Conservation (phyloP, 1,140 invertebrate species). For the Tenebrio molitor region DNA sequence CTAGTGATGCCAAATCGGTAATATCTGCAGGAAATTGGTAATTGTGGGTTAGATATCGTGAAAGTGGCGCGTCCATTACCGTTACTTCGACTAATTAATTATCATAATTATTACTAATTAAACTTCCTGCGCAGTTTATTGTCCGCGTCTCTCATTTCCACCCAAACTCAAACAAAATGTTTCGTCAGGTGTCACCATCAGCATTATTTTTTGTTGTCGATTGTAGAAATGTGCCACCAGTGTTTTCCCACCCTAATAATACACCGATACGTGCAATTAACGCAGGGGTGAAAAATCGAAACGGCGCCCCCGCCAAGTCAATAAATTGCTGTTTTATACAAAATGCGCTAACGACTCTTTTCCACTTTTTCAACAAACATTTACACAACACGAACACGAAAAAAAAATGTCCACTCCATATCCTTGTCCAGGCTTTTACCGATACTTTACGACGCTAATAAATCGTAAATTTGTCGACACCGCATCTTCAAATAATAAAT, state of each 20-base stretch:
- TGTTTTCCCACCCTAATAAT: conserved; percentile 24
- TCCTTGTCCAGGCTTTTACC: no score
- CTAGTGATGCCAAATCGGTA: no score
- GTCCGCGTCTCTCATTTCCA: background rate
- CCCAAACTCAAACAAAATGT: background rate
- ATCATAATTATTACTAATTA: background rate
- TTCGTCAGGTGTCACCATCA: no score
- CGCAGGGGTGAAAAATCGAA: conserved; percentile 27
- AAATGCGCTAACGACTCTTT: conserved; percentile 8
- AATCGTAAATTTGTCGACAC: no score
- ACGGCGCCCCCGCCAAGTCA: conserved; percentile 6
- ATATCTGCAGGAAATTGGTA: no score
- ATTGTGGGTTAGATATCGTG: background rate
- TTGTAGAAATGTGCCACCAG: no score
- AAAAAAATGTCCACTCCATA: no score
- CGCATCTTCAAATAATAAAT: no score
- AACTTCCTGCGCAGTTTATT: background rate
- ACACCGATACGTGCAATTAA: conserved; percentile 23
- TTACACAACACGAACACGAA: no score
- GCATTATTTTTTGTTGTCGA: no score
- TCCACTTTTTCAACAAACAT: no score
- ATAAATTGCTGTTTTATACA: conserved; percentile 21
- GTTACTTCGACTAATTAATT: background rate
- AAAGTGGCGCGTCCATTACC: background rate
- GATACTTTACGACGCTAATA: no score